Evolutionary conservation across 1,140 invertebrate species (phyloP).

Genomic region (Drosophila miranda): DNA sequence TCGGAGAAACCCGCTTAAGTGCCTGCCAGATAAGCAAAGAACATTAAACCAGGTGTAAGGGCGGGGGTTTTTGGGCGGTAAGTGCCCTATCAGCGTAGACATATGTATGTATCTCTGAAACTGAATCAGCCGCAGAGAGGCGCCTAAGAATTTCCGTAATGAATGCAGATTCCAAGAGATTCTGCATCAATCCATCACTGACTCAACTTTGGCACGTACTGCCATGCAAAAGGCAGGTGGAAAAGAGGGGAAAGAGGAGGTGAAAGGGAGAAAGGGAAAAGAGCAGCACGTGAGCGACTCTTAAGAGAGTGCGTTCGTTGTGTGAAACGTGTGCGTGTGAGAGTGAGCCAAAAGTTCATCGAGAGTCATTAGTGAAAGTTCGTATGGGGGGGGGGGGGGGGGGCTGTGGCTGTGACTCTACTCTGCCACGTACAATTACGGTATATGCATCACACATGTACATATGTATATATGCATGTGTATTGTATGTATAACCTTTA

Average conservation of each 20-base stretch:
- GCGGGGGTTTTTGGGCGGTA: not conserved
- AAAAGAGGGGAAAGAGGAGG: no score
- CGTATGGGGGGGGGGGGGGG: slow-evolving; percentile 11
- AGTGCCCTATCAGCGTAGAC: not conserved
- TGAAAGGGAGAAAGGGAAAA: not conserved
- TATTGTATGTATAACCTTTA: slow-evolving; percentile 13
- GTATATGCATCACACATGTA: slow-evolving; percentile 28
- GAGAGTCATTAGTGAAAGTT: slow-evolving; percentile 78
- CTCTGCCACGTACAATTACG: slow-evolving; percentile 69
- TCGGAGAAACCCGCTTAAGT: slow-evolving; percentile 21
- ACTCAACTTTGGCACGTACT: slow-evolving; percentile 34
- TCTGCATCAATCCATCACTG: slow-evolving; percentile 13
- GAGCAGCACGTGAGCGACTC: slow-evolving; percentile 16
- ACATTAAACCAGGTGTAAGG: slow-evolving; percentile 49
- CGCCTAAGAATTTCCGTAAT: slow-evolving; percentile 30
- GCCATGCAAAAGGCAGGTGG: slow-evolving; percentile 8
- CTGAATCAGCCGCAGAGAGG: not conserved
- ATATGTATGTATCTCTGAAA: slow-evolving; percentile 4
- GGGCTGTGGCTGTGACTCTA: not conserved
- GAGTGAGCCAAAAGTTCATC: slow-evolving; percentile 62
- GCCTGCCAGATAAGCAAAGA: slow-evolving; percentile 29
- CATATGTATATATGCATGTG: slow-evolving; percentile 7
- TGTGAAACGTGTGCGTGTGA: slow-evolving; percentile 10
- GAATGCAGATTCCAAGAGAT: slow-evolving; percentile 7
- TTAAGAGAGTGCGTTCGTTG: no score